Conservation (phyloP, 2,113 vertebrate species). For the Hiodon alosoides region DNA sequence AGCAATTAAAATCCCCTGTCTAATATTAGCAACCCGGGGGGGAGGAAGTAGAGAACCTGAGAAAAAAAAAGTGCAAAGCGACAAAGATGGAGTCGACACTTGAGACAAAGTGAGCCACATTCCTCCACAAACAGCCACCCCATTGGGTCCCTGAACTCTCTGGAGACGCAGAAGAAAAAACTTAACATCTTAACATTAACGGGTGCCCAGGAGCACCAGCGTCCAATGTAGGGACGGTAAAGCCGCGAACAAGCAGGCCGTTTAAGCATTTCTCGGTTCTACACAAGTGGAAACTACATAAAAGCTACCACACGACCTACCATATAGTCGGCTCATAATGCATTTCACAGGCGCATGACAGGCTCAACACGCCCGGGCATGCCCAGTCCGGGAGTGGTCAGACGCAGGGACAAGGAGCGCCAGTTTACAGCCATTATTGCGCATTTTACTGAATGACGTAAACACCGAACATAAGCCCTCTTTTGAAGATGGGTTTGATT, state of each 20-base stretch:
- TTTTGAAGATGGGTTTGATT: too few species aligned
- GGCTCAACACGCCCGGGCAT: too few species aligned
- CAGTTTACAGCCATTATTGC: too few species aligned
- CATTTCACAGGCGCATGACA: background rate
- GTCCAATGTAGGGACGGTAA: background rate
- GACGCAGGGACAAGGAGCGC: too few species aligned
- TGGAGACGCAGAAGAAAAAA: background rate
- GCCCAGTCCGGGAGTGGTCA: too few species aligned
- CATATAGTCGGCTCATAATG: background rate
- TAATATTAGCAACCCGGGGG: constrained; percentile 36
- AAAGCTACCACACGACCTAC: background rate
- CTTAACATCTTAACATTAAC: background rate
- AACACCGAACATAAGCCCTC: too few species aligned
- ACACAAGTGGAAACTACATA: background rate
- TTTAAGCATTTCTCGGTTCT: background rate
- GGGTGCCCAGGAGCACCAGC: background rate
- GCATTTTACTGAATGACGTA: too few species aligned
- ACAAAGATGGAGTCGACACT: constrained; percentile 16
- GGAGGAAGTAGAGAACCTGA: background rate
- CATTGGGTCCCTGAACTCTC: too few species aligned
- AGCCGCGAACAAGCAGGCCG: too few species aligned
- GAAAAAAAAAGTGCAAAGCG: background rate
- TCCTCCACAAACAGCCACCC: background rate
- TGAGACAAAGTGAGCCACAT: constrained; percentile 25
- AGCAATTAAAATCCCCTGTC: constrained; percentile 34